These are phyloP conservation scores for Drosophila navojoa DNA, from an alignment of 1,140 invertebrate species.

Conservation along the genomic window DNA sequence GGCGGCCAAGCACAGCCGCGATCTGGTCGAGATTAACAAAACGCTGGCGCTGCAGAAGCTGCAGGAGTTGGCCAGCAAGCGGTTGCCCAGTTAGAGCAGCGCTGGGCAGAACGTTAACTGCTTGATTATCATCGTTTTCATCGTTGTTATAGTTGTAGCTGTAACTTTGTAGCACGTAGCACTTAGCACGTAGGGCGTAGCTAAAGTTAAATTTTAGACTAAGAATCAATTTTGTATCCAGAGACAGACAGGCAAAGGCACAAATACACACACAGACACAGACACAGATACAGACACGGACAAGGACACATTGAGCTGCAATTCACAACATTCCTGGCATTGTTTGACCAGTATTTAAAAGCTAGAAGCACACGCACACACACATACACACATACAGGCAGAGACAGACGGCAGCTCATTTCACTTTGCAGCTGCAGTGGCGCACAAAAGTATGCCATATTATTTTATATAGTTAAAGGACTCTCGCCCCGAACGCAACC, in stretches of 20 bases:
- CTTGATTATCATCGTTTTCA: conserved; percentile 41
- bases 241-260: conserved; percentile 15
- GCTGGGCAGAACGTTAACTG: conserved; percentile 6
- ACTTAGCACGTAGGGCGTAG: conserved; percentile 47
- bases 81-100: conserved; percentile 69
- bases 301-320: conserved; percentile 53
- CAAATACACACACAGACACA: conserved; percentile 27
- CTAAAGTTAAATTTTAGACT: conserved; percentile 57
- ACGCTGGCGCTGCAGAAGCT: conserved; percentile 80
- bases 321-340: conserved; percentile 78
- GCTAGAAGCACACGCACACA: conserved; percentile 65
- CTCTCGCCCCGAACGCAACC: conserved; percentile 20
- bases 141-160: conserved; percentile 70
- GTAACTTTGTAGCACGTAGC: conserved; percentile 41
- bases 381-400: conserved; percentile 15
- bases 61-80: conserved; percentile 78
- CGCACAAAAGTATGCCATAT: conserved; percentile 79
- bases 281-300: conserved; percentile 32
- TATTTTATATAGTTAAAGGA: conserved; percentile 56
- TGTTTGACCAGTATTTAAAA: conserved; percentile 78
- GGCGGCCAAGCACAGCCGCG: conserved; percentile 82
- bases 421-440: conserved; percentile 42
- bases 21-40: conserved; percentile 83
- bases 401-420: conserved; percentile 34
- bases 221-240: conserved; percentile 44